phyloP scores from a whole-genome alignment of 2,113 vertebrate species.

The Colistium nudipinnis region DNA sequence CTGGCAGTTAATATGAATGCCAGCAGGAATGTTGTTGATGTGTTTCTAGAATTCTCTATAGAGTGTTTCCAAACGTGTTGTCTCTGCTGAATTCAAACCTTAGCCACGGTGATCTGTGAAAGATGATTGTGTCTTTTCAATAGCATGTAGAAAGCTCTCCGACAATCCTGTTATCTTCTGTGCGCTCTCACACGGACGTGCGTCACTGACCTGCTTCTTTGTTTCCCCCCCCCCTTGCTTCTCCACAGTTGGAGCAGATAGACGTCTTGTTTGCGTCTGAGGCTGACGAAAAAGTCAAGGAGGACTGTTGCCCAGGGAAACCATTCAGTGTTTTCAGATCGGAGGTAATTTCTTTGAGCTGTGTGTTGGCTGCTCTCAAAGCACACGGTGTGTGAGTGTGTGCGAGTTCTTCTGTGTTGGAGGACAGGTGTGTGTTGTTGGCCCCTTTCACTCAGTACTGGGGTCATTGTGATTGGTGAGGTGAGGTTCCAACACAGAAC shows the following conservation, averaged over 20 bases:
- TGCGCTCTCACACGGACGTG: not conserved
- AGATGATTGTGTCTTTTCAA: not conserved
- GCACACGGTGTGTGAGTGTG: slow-evolving; percentile 5
- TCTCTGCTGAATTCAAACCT: not conserved
- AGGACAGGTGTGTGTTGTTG: not conserved
- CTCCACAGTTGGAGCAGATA: slow-evolving; percentile 89
- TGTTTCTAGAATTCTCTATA: not conserved
- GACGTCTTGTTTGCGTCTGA: slow-evolving; percentile 93
- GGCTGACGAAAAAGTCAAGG: slow-evolving; percentile 94
- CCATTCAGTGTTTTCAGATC: slow-evolving; percentile 90
- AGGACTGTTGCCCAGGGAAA: slow-evolving; percentile 97
- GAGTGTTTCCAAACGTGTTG: not conserved
- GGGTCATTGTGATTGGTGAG: not conserved
- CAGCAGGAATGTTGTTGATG: not conserved
- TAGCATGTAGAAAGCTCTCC: not conserved
- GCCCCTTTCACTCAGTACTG: no score
- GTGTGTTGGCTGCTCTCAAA: slow-evolving; percentile 17
- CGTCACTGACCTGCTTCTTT: not conserved
- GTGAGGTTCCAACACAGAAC: no score
- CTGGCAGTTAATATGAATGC: not conserved
- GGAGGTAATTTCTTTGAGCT: slow-evolving; percentile 83
- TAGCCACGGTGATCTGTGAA: not conserved
- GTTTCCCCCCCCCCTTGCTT: not conserved
- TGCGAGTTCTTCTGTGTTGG: not conserved
- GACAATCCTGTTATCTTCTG: not conserved